Percentiles rank a stretch among this genome's conserved stretches.
Evolutionary conservation across 2,888 invertebrate genomes (phyloP).

Genomic region (Volucella zonaria): DNA sequence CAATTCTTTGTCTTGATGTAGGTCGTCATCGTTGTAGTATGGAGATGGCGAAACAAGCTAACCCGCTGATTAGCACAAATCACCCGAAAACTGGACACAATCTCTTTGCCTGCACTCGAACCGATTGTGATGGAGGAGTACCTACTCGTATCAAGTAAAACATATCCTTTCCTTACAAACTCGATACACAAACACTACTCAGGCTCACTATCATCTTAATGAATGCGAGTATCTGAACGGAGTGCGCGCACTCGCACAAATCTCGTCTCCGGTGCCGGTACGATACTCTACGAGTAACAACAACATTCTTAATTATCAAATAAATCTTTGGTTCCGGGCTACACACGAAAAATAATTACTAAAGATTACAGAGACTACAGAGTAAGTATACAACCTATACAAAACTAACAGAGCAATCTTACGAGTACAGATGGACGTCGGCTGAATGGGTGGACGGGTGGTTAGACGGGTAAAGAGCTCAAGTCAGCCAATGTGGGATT

Average conservation of each 20-base stretch:
- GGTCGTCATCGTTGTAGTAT: conserved; percentile 49
- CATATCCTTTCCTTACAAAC: conserved; percentile 38
- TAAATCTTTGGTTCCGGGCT: conserved; percentile 60
- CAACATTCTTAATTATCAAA: conserved; percentile 72
- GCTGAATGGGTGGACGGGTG: too few species aligned
- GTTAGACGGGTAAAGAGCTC: not conserved
- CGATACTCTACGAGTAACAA: not conserved
- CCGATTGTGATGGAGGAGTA: conserved; percentile 46
- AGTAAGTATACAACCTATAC: too few species aligned
- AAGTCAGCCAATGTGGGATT: conserved; percentile 63
- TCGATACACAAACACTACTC: too few species aligned
- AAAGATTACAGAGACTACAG: conserved; percentile 47
- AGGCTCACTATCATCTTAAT: conserved; percentile 61
- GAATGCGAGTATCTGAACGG: conserved; percentile 23
- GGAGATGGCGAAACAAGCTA: conserved; percentile 19
- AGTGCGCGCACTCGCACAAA: conserved; percentile 12
- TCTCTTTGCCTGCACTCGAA: conserved; percentile 5
- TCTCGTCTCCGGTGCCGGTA: too few species aligned
- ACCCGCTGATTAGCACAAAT: conserved; percentile 49
- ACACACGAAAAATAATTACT: conserved; percentile 69
- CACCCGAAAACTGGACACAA: conserved; percentile 4
- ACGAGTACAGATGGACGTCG: too few species aligned
- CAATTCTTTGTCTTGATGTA: conserved; percentile 64
- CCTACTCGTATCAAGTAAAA: conserved; percentile 1
- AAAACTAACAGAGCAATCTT: too few species aligned